phyloP scores from a whole-genome alignment of 2,113 vertebrate genomes.

The Callaeas wilsoni region DNA sequence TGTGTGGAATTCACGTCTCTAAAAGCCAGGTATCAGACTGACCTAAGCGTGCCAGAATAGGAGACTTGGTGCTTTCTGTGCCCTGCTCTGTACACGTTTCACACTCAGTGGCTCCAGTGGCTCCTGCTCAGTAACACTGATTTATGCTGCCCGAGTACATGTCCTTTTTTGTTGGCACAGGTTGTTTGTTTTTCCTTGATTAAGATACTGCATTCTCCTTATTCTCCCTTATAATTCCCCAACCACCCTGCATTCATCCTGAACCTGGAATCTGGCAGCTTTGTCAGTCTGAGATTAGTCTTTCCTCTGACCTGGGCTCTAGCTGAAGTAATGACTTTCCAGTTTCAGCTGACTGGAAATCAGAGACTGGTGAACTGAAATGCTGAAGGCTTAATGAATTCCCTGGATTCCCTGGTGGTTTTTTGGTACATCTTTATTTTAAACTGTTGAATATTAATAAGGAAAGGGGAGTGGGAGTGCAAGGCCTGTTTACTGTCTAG shows the following conservation, averaged over 20 bases:
- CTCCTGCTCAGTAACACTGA: neutral
- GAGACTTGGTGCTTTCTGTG: neutral
- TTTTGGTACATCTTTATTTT: constrained; percentile 66
- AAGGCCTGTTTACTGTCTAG: constrained; percentile 48
- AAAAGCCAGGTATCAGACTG: neutral
- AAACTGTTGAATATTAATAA: constrained; percentile 71
- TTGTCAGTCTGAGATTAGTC: neutral
- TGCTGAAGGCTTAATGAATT: constrained; percentile 59
- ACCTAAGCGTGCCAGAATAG: accelerated
- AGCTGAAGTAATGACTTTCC: constrained; percentile 41
- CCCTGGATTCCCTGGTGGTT: constrained; percentile 33
- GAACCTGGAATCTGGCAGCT: neutral
- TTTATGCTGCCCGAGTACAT: neutral
- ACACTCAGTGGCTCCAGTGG: neutral
- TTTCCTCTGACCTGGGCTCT: neutral
- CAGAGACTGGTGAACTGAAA: constrained; percentile 44
- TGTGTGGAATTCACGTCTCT: neutral
- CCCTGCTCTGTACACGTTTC: neutral
- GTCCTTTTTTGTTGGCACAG: neutral
- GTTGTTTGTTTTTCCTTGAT: constrained; percentile 6
- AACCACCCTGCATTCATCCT: neutral
- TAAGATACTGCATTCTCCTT: neutral
- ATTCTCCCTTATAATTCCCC: neutral
- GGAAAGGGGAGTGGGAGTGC: constrained; percentile 50
- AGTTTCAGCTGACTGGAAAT: constrained; percentile 54